Evolutionary conservation across 2,888 invertebrate genomes (phyloP).

Genomic region (Drosophila koepferae): DNA sequence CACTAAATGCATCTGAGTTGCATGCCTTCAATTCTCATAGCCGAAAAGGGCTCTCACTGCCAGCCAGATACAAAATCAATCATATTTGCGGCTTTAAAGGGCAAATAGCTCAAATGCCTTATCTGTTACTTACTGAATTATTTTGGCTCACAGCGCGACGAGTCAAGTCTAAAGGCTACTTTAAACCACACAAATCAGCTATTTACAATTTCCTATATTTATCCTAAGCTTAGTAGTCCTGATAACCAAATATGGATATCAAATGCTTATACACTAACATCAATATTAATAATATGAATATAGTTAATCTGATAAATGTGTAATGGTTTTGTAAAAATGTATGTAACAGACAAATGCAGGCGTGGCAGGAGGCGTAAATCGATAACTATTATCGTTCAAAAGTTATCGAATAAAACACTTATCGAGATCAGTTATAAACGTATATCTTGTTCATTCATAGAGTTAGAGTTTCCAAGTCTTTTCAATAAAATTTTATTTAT

Average conservation of each 20-base stretch:
- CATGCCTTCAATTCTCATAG: constrained; percentile 2
- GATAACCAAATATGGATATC: background rate
- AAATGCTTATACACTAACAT: too few species aligned
- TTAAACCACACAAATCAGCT: background rate
- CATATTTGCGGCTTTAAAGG: background rate
- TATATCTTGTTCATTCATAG: too few species aligned
- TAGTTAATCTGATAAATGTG: too few species aligned
- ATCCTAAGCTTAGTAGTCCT: background rate
- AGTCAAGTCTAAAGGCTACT: background rate
- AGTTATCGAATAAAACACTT: too few species aligned
- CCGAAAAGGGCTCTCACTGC: background rate
- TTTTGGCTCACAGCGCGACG: background rate
- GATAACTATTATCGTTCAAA: too few species aligned
- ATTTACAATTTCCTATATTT: background rate
- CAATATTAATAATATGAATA: too few species aligned
- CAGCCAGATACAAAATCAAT: constrained; percentile 7
- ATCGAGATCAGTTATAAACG: too few species aligned
- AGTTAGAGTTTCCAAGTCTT: too few species aligned
- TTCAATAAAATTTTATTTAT: too few species aligned
- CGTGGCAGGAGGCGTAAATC: too few species aligned
- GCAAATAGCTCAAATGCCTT: background rate
- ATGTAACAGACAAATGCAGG: too few species aligned
- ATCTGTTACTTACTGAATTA: background rate
- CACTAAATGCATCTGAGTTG: constrained; percentile 18
- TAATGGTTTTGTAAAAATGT: too few species aligned